phyloP scores from a whole-genome alignment of 2,113 vertebrate species.

The Pituophis catenifer region DNA sequence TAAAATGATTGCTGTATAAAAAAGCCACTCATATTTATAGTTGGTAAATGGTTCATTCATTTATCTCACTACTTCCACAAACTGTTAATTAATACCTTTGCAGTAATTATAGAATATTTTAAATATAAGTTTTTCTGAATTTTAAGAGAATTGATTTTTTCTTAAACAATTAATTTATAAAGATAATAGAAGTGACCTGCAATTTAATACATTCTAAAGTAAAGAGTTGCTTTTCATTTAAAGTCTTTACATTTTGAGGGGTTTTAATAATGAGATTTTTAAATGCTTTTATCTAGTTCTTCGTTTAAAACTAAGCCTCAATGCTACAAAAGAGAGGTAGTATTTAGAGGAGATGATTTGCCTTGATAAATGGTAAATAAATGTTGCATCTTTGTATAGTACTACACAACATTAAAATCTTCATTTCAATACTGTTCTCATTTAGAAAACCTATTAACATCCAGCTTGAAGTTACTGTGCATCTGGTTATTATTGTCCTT shows the following conservation, averaged over 20 bases:
- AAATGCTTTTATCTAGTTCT: slow-evolving; percentile 34
- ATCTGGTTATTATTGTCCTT: neutral
- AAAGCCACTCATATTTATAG: slow-evolving; percentile 68
- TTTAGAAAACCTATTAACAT: slow-evolving; percentile 5
- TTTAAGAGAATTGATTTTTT: slow-evolving; percentile 69
- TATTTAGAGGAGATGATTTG: slow-evolving; percentile 40
- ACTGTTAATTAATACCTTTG: slow-evolving; percentile 77
- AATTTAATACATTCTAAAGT: slow-evolving; percentile 67
- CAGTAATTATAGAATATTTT: slow-evolving; percentile 76
- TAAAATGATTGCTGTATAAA: slow-evolving; percentile 68
- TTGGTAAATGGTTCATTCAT: slow-evolving; percentile 65
- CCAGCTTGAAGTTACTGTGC: neutral
- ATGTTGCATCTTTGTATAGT: slow-evolving; percentile 15
- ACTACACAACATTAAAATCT: slow-evolving; percentile 9
- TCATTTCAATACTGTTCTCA: slow-evolving; percentile 31
- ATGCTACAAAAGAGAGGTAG: slow-evolving; percentile 20
- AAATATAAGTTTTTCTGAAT: slow-evolving; percentile 70
- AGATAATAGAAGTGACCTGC: slow-evolving; percentile 68
- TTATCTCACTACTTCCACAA: slow-evolving; percentile 62
- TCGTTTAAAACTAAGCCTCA: slow-evolving; percentile 26
- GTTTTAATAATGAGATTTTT: slow-evolving; percentile 42
- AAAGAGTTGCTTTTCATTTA: slow-evolving; percentile 50
- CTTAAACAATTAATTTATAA: slow-evolving; percentile 71
- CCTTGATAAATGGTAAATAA: slow-evolving; percentile 22
- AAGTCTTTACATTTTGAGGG: slow-evolving; percentile 60